Percentiles rank a stretch among this genome's conserved stretches.
Conservation (phyloP, 1,140 invertebrate species). For the Galleria mellonella region DNA sequence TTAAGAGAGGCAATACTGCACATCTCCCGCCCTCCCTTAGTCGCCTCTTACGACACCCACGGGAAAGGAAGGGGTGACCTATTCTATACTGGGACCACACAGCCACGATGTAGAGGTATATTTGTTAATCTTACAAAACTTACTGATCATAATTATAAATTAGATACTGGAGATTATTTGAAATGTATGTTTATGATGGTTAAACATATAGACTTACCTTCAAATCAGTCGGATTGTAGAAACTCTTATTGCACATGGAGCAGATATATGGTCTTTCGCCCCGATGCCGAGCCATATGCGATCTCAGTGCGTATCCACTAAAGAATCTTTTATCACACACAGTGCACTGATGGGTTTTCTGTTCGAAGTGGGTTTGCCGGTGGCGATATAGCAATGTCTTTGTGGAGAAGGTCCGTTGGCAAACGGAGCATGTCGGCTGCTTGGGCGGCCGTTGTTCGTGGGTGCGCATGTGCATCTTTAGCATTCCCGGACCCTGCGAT, state of each 20-base stretch:
- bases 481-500: constrained; percentile 75
- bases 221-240: constrained; percentile 70
- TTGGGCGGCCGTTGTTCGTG: constrained; percentile 74
- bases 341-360: constrained; percentile 66
- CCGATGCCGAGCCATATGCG: constrained; percentile 65
- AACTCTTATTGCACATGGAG: constrained; percentile 62
- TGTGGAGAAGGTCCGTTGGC: constrained; percentile 74
- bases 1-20: too few species aligned
- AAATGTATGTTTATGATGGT: not conserved
- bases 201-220: constrained; percentile 41
- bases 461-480: constrained; percentile 78
- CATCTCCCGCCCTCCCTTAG: too few species aligned
- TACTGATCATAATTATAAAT: too few species aligned
- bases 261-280: constrained; percentile 66
- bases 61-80: too few species aligned
- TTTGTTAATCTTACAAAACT: too few species aligned
- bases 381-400: constrained; percentile 76
- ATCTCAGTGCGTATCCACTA: constrained; percentile 66
- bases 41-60: too few species aligned
- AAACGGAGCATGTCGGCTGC: constrained; percentile 75
- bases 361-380: constrained; percentile 75
- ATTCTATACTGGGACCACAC: too few species aligned
- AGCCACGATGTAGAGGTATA: too few species aligned
- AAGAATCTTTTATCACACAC: constrained; percentile 70
- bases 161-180: too few species aligned